These are phyloP conservation scores for Pemphredon lugubris DNA, from an alignment of 2,888 invertebrate genomes.

Conservation along the genomic window DNA sequence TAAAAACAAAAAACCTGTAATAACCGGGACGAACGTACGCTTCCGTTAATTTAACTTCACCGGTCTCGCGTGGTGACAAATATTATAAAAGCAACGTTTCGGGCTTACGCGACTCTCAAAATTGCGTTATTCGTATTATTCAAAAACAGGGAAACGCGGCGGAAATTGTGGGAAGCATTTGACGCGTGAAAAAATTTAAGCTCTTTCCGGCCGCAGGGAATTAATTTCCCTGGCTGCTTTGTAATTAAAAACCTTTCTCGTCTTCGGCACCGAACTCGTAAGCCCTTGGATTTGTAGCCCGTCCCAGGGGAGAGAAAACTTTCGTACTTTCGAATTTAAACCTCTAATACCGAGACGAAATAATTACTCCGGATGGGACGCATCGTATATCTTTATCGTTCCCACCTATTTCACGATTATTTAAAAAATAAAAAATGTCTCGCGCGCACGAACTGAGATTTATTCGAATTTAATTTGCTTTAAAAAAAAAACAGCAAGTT, in stretches of 20 bases:
- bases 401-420: too few species aligned
- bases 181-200: background rate
- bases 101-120: background rate
- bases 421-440: too few species aligned
- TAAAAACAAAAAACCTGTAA: too few species aligned
- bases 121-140: background rate
- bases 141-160: background rate
- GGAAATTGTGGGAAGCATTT: background rate
- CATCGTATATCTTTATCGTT: too few species aligned
- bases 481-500: too few species aligned
- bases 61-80: too few species aligned
- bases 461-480: too few species aligned
- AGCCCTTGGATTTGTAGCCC: background rate
- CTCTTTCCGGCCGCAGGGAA: constrained; percentile 3
- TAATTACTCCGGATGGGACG: too few species aligned
- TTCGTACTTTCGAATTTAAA: background rate
- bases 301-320: background rate
- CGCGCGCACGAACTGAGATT: too few species aligned
- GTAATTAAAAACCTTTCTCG: constrained; percentile 1
- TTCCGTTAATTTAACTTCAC: too few species aligned
- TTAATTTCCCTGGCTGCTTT: background rate
- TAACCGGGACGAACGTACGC: too few species aligned
- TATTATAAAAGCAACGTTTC: background rate
- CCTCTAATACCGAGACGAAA: background rate
- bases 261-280: background rate